phyloP scores from a whole-genome alignment of 2,113 vertebrate species.

The Pongo pygmaeus region DNA sequence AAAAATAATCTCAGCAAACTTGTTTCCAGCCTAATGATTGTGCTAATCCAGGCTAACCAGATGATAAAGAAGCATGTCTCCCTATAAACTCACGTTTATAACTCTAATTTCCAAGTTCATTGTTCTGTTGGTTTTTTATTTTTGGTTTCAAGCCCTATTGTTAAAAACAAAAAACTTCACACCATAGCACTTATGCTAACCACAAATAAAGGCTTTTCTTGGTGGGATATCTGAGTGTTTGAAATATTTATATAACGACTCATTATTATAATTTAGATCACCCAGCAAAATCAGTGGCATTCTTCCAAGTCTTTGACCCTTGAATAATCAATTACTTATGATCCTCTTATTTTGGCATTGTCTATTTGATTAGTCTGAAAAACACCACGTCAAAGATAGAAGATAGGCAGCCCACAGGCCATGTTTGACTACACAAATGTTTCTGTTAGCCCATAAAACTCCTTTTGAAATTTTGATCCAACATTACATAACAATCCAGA shows the following conservation, averaged over 20 bases:
- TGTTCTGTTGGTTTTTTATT: not conserved
- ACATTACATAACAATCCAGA: not conserved
- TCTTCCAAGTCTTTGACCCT: not conserved
- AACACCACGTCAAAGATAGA: not conserved
- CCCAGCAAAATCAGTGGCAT: not conserved
- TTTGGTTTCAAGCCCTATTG: not conserved
- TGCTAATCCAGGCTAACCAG: not conserved
- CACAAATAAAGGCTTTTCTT: not conserved
- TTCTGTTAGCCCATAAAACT: not conserved
- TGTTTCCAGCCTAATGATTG: not conserved
- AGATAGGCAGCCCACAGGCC: too few species aligned
- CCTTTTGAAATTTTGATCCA: not conserved
- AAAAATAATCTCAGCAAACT: not conserved
- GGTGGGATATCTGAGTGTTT: not conserved
- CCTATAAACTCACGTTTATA: not conserved
- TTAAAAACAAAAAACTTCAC: not conserved
- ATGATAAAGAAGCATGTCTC: not conserved
- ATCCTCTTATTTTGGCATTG: not conserved
- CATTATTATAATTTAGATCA: not conserved
- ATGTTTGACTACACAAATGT: not conserved
- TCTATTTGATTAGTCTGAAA: not conserved
- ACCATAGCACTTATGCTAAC: too few species aligned
- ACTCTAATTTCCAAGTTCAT: not conserved
- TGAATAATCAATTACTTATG: not conserved
- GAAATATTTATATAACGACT: not conserved